Conservation (phyloP, 2,888 invertebrate genomes). For the Himalopsyche kuldschensis region DNA sequence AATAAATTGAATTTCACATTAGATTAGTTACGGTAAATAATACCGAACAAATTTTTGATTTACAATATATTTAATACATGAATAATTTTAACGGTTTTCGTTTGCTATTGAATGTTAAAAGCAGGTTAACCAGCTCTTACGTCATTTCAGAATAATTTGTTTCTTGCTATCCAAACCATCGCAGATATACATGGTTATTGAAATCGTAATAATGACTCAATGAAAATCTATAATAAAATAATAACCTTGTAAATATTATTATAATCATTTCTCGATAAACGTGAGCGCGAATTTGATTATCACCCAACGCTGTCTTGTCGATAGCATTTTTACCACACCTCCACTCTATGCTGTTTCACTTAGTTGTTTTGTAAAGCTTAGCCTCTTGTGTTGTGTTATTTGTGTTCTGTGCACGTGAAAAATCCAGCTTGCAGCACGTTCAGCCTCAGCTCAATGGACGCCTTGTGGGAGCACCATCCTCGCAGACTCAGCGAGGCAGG, state of each 20-base stretch:
- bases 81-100: no score
- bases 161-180: no score
- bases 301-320: not conserved
- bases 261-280: not conserved
- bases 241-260: not conserved
- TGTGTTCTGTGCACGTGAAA: conserved; percentile 33
- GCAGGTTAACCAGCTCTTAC: no score
- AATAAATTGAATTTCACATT: no score
- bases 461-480: conserved; percentile 73
- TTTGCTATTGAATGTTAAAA: no score
- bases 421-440: conserved; percentile 58
- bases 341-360: conserved; percentile 1
- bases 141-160: no score
- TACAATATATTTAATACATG: no score
- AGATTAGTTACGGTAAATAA: no score
- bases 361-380: conserved; percentile 30
- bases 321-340: conserved; percentile 32
- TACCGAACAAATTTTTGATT: no score
- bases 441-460: conserved; percentile 70
- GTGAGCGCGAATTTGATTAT: not conserved
- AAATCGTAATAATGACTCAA: not conserved
- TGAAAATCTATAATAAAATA: not conserved
- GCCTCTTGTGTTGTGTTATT: conserved; percentile 30
- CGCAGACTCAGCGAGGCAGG: conserved; percentile 76
- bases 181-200: not conserved